Conservation (phyloP, 1,140 invertebrate species). For the Sesamia nonagrioides region DNA sequence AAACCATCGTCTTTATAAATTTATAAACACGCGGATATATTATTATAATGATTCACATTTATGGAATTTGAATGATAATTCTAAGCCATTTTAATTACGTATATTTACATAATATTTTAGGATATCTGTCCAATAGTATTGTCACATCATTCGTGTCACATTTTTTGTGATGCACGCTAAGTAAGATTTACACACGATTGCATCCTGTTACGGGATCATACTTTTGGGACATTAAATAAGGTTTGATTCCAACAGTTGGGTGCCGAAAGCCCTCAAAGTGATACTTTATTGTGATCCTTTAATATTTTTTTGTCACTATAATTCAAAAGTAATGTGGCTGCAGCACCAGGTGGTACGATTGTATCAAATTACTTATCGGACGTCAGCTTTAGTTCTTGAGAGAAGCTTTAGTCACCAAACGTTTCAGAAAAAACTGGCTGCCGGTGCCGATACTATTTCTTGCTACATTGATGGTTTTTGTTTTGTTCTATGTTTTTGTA, state of each 20-base stretch:
- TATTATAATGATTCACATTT: slow-evolving; percentile 22
- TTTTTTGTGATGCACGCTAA: not conserved
- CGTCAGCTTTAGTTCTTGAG: slow-evolving; percentile 40
- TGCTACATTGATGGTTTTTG: slow-evolving; percentile 18
- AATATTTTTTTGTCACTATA: slow-evolving; percentile 68
- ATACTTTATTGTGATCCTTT: slow-evolving; percentile 71
- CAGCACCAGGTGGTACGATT: slow-evolving; percentile 70
- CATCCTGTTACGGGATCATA: slow-evolving; percentile 33
- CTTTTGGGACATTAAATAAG: slow-evolving; percentile 60
- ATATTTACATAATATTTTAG: not conserved
- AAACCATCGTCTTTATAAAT: slow-evolving; percentile 7
- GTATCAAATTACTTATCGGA: slow-evolving; percentile 70
- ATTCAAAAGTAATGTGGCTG: slow-evolving; percentile 62
- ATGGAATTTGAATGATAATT: not conserved
- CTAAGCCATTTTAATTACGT: not conserved
- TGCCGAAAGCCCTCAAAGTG: slow-evolving; percentile 66
- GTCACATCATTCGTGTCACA: not conserved
- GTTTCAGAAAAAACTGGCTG: slow-evolving; percentile 11
- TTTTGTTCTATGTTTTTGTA: slow-evolving; percentile 40
- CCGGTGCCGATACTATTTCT: slow-evolving; percentile 22
- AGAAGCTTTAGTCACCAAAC: slow-evolving; percentile 42
- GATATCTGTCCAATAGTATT: not conserved
- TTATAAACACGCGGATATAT: slow-evolving; percentile 11
- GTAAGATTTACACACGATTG: slow-evolving; percentile 17
- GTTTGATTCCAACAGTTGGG: slow-evolving; percentile 59